These are phyloP conservation scores for Phalacrocorax brasilianus DNA, from an alignment of 2,113 vertebrate species.

Conservation along the genomic window DNA sequence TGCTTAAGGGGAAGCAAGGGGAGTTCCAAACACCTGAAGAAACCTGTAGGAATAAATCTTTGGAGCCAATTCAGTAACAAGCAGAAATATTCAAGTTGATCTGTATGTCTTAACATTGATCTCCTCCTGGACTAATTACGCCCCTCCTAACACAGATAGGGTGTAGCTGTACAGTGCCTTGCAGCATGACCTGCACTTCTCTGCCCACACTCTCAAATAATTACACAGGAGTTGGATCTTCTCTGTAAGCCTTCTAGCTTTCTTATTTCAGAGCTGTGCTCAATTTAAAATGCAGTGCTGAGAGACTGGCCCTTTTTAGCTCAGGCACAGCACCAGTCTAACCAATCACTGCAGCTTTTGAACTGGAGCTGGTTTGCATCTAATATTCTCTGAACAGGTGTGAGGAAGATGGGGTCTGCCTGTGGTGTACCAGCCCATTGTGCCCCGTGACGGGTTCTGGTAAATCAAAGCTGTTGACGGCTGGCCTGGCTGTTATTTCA, in stretches of 20 bases:
- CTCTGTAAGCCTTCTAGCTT: neutral
- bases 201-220: neutral
- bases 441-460: neutral
- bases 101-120: neutral
- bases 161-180: neutral
- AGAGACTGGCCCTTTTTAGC: neutral
- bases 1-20: neutral
- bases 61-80: neutral
- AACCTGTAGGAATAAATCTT: neutral
- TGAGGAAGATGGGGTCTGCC: neutral
- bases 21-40: neutral
- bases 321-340: neutral
- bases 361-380: neutral
- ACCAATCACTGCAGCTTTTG: neutral
- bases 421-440: neutral
- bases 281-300: neutral
- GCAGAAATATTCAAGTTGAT: neutral
- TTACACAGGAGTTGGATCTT: neutral
- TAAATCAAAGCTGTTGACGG: neutral
- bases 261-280: neutral
- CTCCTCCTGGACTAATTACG: neutral
- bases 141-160: neutral
- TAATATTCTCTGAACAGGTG: neutral
- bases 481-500: neutral
- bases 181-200: neutral